Conservation (phyloP, 2,888 invertebrate species). For the Noctuana brunneofusca region DNA sequence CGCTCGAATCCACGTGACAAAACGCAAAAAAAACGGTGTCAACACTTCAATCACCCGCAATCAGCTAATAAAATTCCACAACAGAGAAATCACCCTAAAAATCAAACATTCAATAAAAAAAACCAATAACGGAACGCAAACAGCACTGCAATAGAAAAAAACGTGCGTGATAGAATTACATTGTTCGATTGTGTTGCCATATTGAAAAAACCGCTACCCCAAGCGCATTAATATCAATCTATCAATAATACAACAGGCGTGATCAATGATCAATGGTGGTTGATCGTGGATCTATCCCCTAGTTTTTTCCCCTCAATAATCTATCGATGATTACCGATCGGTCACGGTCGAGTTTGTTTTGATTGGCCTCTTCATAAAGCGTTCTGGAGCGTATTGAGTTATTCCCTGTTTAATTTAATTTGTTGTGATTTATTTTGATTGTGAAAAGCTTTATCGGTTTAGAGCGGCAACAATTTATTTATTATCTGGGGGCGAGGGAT, state of each 20-base stretch:
- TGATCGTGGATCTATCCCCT: conserved; percentile 62
- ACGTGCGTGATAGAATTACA: conserved; percentile 67
- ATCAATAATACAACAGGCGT: conserved; percentile 72
- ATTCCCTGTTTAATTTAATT: conserved; percentile 52
- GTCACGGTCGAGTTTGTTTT: conserved; percentile 59
- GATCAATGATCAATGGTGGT: conserved; percentile 70
- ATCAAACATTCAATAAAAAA: conserved; percentile 50
- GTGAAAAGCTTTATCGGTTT: conserved; percentile 37
- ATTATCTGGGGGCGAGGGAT: conserved; percentile 33
- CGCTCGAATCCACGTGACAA: background rate
- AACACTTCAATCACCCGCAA: conserved; percentile 27
- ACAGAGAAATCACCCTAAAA: conserved; percentile 48
- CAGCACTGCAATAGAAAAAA: conserved; percentile 58
- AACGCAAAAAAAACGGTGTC: conserved; percentile 12
- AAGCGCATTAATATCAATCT: conserved; percentile 78
- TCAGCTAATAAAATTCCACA: conserved; percentile 35
- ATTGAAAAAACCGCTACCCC: conserved; percentile 73
- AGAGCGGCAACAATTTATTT: conserved; percentile 34
- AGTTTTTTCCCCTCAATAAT: conserved; percentile 62
- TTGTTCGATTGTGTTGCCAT: conserved; percentile 72
- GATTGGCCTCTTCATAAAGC: conserved; percentile 61
- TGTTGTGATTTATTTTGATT: conserved; percentile 48
- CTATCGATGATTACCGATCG: conserved; percentile 61
- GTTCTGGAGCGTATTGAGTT: conserved; percentile 67
- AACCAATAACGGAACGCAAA: conserved; percentile 60